Evolutionary conservation across 2,113 vertebrate species (phyloP).

Genomic region (Nettapus auritus): DNA sequence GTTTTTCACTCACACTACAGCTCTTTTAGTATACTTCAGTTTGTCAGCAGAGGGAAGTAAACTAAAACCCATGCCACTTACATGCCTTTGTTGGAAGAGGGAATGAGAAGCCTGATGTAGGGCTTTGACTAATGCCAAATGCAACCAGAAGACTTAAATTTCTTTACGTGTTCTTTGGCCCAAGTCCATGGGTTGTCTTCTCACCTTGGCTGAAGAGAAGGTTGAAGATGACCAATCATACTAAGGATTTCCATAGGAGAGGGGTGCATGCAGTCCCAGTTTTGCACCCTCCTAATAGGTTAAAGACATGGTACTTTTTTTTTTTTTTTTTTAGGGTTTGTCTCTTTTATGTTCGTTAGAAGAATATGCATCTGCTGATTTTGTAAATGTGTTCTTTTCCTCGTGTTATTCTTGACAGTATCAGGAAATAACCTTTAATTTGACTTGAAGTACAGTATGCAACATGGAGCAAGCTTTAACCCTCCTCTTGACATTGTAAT

Average conservation of each 20-base stretch:
- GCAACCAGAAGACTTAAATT: neutral
- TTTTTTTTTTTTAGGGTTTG: neutral
- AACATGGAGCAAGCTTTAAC: constrained; percentile 32
- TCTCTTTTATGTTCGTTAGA: neutral
- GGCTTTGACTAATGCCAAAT: neutral
- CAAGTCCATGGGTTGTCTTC: neutral
- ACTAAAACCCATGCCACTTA: neutral
- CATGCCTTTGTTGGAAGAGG: neutral
- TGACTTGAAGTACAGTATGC: neutral
- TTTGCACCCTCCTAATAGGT: neutral
- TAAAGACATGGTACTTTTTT: neutral
- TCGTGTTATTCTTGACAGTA: neutral
- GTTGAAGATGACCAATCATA: neutral
- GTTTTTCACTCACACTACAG: neutral
- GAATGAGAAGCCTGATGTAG: neutral
- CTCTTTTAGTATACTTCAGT: neutral
- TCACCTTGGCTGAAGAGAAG: neutral
- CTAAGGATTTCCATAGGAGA: neutral
- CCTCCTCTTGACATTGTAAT: constrained; percentile 1
- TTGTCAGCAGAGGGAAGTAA: neutral
- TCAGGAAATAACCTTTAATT: constrained; percentile 16
- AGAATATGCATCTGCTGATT: neutral
- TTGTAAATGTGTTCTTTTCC: neutral
- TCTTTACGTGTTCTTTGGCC: neutral
- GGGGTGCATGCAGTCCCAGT: neutral